Conservation (phyloP, 2,113 vertebrate genomes). For the Gopherus evgoodei region DNA sequence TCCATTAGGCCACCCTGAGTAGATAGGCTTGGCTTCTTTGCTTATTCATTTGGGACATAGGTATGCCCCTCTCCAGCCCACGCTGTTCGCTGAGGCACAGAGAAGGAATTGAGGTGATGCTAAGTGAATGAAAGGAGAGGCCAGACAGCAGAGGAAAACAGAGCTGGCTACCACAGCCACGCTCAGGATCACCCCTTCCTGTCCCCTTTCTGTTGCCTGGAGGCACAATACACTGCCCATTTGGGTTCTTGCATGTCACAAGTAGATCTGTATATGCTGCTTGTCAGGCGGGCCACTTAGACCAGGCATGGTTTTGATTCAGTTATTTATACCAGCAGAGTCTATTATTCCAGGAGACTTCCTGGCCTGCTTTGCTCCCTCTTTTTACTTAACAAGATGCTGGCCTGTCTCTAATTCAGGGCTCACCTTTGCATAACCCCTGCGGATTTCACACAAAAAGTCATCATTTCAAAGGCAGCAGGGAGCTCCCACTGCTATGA, state of each 20-base stretch:
- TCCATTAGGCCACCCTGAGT: background rate
- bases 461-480: background rate
- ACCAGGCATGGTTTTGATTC: constrained; percentile 8
- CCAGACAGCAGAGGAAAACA: background rate
- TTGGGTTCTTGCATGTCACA: background rate
- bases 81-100: background rate
- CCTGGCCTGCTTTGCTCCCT: background rate
- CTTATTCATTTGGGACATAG: background rate
- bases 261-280: background rate
- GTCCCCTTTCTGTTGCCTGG: background rate
- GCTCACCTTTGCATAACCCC: background rate
- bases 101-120: background rate
- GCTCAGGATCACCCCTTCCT: background rate
- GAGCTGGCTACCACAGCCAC: background rate
- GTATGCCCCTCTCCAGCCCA: background rate
- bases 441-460: background rate
- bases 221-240: background rate
- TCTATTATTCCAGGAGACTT: background rate
- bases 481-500: background rate
- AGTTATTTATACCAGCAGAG: constrained; percentile 9
- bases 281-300: background rate
- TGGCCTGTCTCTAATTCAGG: background rate
- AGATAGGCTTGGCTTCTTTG: background rate
- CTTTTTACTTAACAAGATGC: background rate
- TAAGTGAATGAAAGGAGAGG: background rate